Evolutionary conservation across 2,888 invertebrate genomes (phyloP).

Genomic region (Agrochola lota): DNA sequence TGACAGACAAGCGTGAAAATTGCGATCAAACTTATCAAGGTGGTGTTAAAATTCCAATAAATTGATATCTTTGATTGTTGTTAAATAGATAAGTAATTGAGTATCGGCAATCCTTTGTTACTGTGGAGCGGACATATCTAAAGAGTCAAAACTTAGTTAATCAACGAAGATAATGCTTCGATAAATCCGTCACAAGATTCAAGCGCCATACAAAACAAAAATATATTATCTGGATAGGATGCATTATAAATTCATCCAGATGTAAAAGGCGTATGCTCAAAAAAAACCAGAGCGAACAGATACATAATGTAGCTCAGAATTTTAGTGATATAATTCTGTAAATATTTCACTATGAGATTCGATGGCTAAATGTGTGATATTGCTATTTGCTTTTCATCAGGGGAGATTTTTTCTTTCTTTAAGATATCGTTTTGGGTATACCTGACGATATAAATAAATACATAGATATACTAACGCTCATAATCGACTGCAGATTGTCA

Average conservation of each 20-base stretch:
- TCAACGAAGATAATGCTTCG: constrained; percentile 18
- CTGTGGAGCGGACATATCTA: constrained; percentile 11
- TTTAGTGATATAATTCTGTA: too few relatives aligned
- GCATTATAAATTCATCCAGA: constrained; percentile 31
- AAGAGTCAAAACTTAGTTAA: constrained; percentile 15
- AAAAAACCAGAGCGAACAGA: too few relatives aligned
- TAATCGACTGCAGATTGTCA: too few relatives aligned
- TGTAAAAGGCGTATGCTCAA: not conserved
- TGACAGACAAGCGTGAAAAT: constrained; percentile 71
- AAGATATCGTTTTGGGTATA: too few relatives aligned
- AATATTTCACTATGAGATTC: too few relatives aligned
- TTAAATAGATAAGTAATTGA: constrained; percentile 49
- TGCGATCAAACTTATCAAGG: constrained; percentile 74
- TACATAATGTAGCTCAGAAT: too few relatives aligned
- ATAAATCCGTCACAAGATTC: constrained; percentile 35
- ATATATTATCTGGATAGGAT: constrained; percentile 13
- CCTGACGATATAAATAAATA: too few relatives aligned
- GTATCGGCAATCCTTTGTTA: constrained; percentile 39
- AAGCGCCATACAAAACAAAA: constrained; percentile 1
- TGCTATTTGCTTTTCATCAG: too few relatives aligned
- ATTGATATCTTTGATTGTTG: constrained; percentile 54
- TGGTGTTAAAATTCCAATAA: constrained; percentile 73
- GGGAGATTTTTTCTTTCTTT: too few relatives aligned
- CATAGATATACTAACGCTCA: too few relatives aligned
- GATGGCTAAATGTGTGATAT: too few relatives aligned